Evolutionary conservation across 1,140 invertebrate genomes (phyloP).

Genomic region (Dendroctonus valens): DNA sequence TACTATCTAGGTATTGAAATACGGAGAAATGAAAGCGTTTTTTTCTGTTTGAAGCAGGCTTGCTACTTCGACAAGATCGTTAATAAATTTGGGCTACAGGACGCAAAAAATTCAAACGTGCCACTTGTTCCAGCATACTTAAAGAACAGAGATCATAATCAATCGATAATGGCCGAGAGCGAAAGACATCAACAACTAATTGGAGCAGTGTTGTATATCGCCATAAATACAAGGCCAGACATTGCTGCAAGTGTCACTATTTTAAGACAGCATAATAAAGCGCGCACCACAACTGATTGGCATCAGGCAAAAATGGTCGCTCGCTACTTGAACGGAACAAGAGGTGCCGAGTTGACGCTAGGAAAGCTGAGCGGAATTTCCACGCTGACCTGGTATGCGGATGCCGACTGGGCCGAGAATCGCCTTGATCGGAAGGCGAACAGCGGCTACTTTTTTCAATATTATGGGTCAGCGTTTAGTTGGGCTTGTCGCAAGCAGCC

Average conservation of each 20-base stretch:
- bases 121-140: conserved; percentile 6
- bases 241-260: no score
- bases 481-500: conserved; percentile 44
- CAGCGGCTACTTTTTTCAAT: conserved; percentile 38
- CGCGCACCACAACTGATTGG: conserved; percentile 1
- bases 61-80: conserved; percentile 12
- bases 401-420: conserved; percentile 45
- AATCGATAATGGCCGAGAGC: not conserved
- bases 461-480: conserved; percentile 1
- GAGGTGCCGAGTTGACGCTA: conserved; percentile 3
- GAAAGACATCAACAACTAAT: conserved; percentile 2
- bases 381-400: conserved; percentile 29
- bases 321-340: conserved; percentile 1
- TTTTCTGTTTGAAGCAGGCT: conserved; percentile 9
- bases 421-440: conserved; percentile 41
- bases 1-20: conserved; percentile 15
- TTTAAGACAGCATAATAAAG: no score
- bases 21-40: not conserved
- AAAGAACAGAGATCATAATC: not conserved
- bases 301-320: conserved; percentile 1
- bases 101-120: conserved; percentile 8
- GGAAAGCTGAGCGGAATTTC: conserved; percentile 1
- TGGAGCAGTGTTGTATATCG: conserved; percentile 8
- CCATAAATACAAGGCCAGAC: conserved; percentile 3
- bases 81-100: conserved; percentile 11